Evolutionary conservation across 2,888 invertebrate genomes (phyloP).

Genomic region (Agonopterix alstromeriana): DNA sequence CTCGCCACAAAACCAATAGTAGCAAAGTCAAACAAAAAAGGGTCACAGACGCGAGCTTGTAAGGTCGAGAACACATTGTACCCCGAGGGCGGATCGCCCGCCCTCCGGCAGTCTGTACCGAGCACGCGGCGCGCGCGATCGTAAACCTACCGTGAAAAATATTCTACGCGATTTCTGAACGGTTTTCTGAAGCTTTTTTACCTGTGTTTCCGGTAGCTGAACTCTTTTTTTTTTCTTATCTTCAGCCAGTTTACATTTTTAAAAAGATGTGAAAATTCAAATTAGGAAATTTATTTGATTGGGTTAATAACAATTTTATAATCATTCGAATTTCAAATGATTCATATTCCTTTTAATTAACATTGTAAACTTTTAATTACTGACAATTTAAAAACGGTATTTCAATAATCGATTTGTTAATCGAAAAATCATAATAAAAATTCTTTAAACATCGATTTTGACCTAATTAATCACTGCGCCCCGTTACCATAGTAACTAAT

Average conservation of each 20-base stretch:
- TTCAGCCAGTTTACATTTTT: too few relatives aligned
- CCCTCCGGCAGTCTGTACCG: constrained; percentile 66
- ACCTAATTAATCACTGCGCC: constrained; percentile 11
- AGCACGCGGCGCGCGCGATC: constrained; percentile 49
- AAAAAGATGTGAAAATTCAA: too few relatives aligned
- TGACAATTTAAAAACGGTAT: constrained; percentile 6
- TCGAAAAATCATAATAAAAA: constrained; percentile 18
- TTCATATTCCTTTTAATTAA: constrained; percentile 5
- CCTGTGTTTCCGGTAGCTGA: too few relatives aligned
- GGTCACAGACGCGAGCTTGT: constrained; percentile 2
- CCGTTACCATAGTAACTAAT: constrained; percentile 19
- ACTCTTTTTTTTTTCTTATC: too few relatives aligned
- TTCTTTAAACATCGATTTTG: constrained; percentile 15
- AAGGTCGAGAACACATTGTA: constrained; percentile 27
- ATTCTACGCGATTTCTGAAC: too few relatives aligned
- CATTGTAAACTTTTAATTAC: constrained; percentile 5
- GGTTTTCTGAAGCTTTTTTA: too few relatives aligned
- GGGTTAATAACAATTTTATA: too few relatives aligned
- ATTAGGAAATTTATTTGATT: too few relatives aligned
- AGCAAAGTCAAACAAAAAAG: constrained; percentile 1
- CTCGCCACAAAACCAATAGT: background rate
- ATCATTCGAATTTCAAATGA: too few relatives aligned
- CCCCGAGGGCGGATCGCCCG: constrained; percentile 58
- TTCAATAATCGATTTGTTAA: constrained; percentile 17
- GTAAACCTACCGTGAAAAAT: constrained; percentile 5